Conservation (phyloP, 1,140 invertebrate genomes). For the Akabosia matsudoensis region DNA sequence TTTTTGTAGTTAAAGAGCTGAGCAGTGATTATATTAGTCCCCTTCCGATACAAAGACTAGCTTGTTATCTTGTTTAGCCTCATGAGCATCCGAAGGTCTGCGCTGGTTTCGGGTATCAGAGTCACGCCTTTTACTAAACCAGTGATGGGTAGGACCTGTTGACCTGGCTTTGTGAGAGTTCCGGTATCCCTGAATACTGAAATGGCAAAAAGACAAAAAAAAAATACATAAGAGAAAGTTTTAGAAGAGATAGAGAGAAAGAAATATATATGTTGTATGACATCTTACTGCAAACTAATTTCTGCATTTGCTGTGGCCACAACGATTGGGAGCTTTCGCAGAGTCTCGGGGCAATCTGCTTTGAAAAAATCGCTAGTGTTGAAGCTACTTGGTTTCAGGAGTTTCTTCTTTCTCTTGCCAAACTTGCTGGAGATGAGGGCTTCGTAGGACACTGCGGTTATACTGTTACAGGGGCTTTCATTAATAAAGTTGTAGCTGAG, state of each 20-base stretch:
- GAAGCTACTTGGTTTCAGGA: not conserved
- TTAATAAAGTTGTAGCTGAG: not conserved
- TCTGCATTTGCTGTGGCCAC: not conserved
- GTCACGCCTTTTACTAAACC: not conserved
- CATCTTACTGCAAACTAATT: slow-evolving; percentile 14
- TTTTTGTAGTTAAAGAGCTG: no score
- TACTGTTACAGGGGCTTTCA: not conserved
- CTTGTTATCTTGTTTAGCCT: not conserved
- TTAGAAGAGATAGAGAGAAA: not conserved
- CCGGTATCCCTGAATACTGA: not conserved
- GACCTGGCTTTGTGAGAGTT: not conserved
- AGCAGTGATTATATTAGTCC: not conserved
- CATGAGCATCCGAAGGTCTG: not conserved
- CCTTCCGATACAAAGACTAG: not conserved
- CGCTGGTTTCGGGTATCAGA: not conserved
- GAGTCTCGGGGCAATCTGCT: slow-evolving; percentile 15
- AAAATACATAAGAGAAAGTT: not conserved
- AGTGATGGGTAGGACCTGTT: not conserved
- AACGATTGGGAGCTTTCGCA: slow-evolving; percentile 24
- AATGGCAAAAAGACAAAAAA: not conserved
- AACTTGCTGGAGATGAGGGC: not conserved
- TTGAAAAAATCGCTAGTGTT: slow-evolving; percentile 11
- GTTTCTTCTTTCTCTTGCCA: not conserved
- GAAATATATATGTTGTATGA: not conserved
- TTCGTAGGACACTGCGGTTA: not conserved